phyloP scores from a whole-genome alignment of 35 echinoderm and acorn worm genomes.

The Apostichopus parvimensis region DNA sequence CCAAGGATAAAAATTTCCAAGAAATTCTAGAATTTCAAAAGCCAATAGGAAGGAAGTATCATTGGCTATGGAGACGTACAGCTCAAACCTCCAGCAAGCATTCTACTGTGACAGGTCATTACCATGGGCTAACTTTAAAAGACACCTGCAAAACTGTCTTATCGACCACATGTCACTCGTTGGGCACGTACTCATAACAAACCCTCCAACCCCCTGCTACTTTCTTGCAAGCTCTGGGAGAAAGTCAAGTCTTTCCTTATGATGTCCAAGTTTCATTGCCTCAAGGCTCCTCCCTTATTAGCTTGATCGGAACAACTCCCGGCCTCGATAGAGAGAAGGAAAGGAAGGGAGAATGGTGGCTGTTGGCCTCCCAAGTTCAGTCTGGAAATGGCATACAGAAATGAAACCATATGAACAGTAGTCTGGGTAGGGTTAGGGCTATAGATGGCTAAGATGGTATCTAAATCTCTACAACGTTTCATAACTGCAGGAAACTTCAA shows the following conservation, averaged over 20 bases:
- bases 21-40: too few species aligned
- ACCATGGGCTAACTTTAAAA: not conserved
- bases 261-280: not conserved
- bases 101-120: not conserved
- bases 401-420: too few species aligned
- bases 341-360: not conserved
- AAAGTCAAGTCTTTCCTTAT: not conserved
- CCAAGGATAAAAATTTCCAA: too few species aligned
- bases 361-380: not conserved
- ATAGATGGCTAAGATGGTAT: too few species aligned
- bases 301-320: too few species aligned
- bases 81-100: too few species aligned
- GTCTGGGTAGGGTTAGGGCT: too few species aligned
- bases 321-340: not conserved
- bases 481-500: too few species aligned
- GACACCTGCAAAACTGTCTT: constrained; percentile 35
- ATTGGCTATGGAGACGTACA: too few species aligned
- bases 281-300: constrained; percentile 10
- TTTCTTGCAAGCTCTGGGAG: not conserved
- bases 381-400: too few species aligned
- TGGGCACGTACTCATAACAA: constrained; percentile 41
- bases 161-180: constrained; percentile 31
- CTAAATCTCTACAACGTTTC: too few species aligned
- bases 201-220: constrained; percentile 28
- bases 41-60: too few species aligned